Evolutionary conservation across 2,888 invertebrate species (phyloP).

Genomic region (Sphaeridia pumilis): DNA sequence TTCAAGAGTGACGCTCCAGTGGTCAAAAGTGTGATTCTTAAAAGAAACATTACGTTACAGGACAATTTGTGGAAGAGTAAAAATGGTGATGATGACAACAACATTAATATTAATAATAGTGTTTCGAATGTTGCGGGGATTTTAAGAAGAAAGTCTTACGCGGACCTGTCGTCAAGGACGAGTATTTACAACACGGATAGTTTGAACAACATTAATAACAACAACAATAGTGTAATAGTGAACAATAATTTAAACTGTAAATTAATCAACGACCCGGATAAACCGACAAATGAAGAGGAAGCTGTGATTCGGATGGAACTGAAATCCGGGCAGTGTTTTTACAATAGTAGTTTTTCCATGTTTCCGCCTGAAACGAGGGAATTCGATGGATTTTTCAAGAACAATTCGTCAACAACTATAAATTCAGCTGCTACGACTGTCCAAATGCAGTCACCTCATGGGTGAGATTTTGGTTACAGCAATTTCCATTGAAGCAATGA

Average conservation of each 20-base stretch:
- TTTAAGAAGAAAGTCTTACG: neutral
- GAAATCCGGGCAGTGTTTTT: slow-evolving; percentile 6
- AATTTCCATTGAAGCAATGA: too few species aligned
- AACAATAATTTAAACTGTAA: neutral
- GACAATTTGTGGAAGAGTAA: neutral
- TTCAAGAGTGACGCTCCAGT: neutral
- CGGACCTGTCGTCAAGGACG: neutral
- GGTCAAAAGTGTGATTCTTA: neutral
- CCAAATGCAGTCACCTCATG: slow-evolving; percentile 27
- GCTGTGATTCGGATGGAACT: slow-evolving; percentile 9
- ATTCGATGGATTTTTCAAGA: slow-evolving; percentile 1
- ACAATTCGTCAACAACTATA: slow-evolving; percentile 17
- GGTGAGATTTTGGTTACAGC: too few species aligned
- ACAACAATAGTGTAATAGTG: neutral
- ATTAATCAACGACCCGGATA: neutral
- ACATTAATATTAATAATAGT: neutral
- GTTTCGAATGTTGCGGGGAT: neutral
- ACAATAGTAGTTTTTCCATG: slow-evolving; percentile 3
- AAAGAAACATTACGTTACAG: neutral
- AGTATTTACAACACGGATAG: neutral
- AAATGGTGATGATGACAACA: neutral
- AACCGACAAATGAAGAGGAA: neutral
- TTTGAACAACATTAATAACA: neutral
- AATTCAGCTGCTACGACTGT: slow-evolving; percentile 20
- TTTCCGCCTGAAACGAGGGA: too few species aligned